Conservation (phyloP, 2,113 vertebrate species). For the Elephantulus edwardii region DNA sequence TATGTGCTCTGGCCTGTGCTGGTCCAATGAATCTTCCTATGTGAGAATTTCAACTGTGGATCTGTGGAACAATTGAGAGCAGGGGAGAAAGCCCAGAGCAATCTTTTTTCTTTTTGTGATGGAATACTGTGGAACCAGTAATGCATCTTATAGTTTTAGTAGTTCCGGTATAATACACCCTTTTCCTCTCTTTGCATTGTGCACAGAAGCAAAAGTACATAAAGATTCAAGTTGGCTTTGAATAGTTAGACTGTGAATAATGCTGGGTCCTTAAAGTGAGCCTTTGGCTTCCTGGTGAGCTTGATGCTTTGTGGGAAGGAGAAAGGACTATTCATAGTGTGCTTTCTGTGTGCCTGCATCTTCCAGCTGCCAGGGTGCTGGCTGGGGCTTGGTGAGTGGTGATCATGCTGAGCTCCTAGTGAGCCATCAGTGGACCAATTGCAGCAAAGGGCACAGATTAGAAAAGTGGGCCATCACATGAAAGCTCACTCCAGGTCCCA, state of each 20-base stretch:
- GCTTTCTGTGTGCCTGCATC: not conserved
- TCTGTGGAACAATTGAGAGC: not conserved
- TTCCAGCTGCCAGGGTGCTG: not conserved
- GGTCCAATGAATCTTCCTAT: not conserved
- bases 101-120: not conserved
- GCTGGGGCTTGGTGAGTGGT: not conserved
- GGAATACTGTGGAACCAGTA: not conserved
- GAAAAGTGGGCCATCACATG: not conserved
- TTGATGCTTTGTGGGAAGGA: not conserved
- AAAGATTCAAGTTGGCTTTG: not conserved
- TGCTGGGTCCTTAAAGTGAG: not conserved
- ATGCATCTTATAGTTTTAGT: not conserved
- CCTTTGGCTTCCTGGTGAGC: not conserved
- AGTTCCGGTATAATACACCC: not conserved
- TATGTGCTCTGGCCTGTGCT: not conserved
- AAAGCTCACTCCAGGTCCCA: not conserved
- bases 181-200: not conserved
- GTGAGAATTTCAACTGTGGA: not conserved
- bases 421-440: not conserved
- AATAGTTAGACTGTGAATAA: not conserved
- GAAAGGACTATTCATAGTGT: rapidly evolving
- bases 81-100: not conserved
- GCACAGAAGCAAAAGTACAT: not conserved
- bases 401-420: not conserved
- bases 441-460: not conserved